A percentile compares a stretch with the other conserved stretches of the same genome.
Conservation (phyloP, 92 coral and sea anemone genomes). For the Epizoanthus ramosus region DNA sequence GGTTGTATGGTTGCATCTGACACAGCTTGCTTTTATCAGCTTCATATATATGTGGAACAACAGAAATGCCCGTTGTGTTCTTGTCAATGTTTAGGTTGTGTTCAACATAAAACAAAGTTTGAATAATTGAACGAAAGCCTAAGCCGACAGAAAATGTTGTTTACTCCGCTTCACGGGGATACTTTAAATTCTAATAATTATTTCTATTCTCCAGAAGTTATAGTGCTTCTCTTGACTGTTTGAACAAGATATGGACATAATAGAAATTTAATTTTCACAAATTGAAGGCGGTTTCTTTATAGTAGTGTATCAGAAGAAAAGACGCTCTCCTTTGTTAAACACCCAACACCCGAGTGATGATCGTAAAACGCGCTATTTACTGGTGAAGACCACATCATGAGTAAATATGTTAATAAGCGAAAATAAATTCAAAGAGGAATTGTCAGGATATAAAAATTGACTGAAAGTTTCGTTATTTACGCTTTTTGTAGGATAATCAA, state of each 20-base stretch:
- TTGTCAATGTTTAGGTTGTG: not conserved
- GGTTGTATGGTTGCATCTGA: not conserved
- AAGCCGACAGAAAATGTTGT: constrained; percentile 11
- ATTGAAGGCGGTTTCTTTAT: constrained; percentile 38
- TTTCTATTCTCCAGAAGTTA: constrained; percentile 28
- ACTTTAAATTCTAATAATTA: constrained; percentile 31
- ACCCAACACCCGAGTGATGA: not conserved
- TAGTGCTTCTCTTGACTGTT: constrained; percentile 27
- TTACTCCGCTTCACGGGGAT: constrained; percentile 8
- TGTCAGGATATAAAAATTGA: not conserved
- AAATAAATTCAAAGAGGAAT: not conserved
- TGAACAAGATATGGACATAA: constrained; percentile 39
- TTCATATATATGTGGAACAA: too few relatives aligned
- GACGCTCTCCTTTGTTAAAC: not conserved
- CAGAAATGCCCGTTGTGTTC: too few relatives aligned
- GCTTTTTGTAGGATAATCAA: too few relatives aligned
- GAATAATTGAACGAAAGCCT: not conserved
- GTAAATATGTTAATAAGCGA: not conserved
- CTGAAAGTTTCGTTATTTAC: too few relatives aligned
- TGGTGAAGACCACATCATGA: not conserved
- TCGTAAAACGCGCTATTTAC: not conserved
- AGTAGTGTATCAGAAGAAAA: not conserved
- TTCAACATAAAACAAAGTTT: not conserved
- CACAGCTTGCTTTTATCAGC: not conserved
- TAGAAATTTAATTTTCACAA: constrained; percentile 41